These are phyloP conservation scores for Phallusia fumigata DNA, from an alignment of 23 tunicate species.

Conservation along the genomic window DNA sequence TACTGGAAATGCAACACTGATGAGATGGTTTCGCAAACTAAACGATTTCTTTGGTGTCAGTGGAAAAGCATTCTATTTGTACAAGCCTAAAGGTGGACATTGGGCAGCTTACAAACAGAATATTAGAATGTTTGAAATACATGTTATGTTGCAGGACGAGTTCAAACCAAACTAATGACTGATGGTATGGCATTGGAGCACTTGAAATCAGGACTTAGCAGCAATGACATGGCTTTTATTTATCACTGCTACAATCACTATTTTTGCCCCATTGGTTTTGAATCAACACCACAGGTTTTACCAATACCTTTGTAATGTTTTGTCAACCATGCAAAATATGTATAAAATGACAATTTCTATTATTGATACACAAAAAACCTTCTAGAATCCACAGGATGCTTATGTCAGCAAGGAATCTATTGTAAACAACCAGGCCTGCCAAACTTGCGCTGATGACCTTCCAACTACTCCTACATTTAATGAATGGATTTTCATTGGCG, in stretches of 20 bases:
- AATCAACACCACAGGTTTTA: constrained; percentile 65
- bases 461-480: constrained; percentile 9
- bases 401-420: constrained; percentile 2
- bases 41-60: constrained; percentile 55
- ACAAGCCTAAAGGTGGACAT: constrained; percentile 69
- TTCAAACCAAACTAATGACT: constrained; percentile 41
- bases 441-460: neutral
- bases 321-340: no score
- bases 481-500: constrained; percentile 75
- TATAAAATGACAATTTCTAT: no score
- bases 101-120: no score
- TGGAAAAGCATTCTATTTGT: constrained; percentile 64
- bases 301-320: no score
- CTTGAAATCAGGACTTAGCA: constrained; percentile 36
- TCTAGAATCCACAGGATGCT: neutral
- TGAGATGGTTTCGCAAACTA: constrained; percentile 72
- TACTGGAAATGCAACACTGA: constrained; percentile 83
- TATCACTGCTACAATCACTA: constrained; percentile 82
- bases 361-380: no score
- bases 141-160: constrained; percentile 28
- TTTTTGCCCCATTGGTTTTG: constrained; percentile 82
- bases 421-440: neutral
- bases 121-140: no score
- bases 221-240: constrained; percentile 48
- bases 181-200: constrained; percentile 43